Base-by-base conservation (phyloP, 2,888 invertebrate genomes). In the Eupithecia insigniata region DNA sequence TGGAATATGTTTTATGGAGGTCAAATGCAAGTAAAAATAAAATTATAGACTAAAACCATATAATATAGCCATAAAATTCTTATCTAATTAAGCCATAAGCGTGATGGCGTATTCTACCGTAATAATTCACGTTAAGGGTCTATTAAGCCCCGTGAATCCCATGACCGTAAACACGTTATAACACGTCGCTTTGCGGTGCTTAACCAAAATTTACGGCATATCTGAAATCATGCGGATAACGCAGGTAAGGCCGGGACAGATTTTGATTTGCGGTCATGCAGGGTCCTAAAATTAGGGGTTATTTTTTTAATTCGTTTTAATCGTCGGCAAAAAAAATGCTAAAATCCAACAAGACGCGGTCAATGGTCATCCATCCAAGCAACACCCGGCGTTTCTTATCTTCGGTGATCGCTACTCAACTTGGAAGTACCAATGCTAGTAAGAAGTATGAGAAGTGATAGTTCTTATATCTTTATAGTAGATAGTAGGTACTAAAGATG, bases 161-260 rank as follows among this genome's bases (percentile, higher is more conserved):
- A 43, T 71, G 34, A 62, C 61, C n/a, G 71, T 74, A 69, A 69
- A 71, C 71, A 74, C 62, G 58, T 66, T 66, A 69, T 69, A 62
- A 66, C 76, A 10, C 67, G 66, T 67, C 51, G 64, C 70, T 70
- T 72, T 66, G 76, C 69, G 67, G 66, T 43, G 70, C 61, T 68
- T 28, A 61, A 72, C 51, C 18, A 67, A 2, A 75, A 77, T 76
- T 72, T 73, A 76, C 72, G 30, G 30, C 30, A 28, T 30, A 16
- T 60, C 22, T 51, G 51, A 51, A 22, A 22, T 51, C 51, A 51
- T n/a, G 46, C 6, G n/a, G n/a, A 22, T 10, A 51, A 51, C 51
- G 22, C 51, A 51, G 51, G 51, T 51, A 51, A 22, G 12, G 51
- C 12, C 12, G 12, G 22, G 22, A 51, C 22, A 51, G 7, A 58